Percentiles rank a stretch among this genome's conserved stretches.
Evolutionary conservation across 2,888 invertebrate species (phyloP).

Genomic region (Torymus tubicola): DNA sequence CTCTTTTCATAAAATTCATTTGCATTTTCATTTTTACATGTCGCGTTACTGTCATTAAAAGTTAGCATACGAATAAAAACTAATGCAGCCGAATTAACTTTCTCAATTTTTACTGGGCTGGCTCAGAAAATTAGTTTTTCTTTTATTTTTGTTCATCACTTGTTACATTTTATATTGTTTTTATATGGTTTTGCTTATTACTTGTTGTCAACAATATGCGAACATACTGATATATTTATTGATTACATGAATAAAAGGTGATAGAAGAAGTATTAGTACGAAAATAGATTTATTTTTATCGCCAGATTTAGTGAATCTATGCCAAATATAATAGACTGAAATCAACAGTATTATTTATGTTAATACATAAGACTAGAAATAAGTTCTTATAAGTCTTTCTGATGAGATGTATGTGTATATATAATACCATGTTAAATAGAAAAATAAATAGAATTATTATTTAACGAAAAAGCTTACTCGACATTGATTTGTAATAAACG

Average conservation of each 20-base stretch:
- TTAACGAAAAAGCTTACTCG: conserved; percentile 10
- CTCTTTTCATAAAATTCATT: neutral
- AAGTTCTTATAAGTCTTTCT: conserved; percentile 26
- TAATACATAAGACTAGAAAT: neutral
- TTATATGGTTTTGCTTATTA: too few relatives aligned
- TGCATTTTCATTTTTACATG: neutral
- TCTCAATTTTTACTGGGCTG: conserved; percentile 1
- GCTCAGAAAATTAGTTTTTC: conserved; percentile 60
- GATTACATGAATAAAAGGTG: neutral
- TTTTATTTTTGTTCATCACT: conserved; percentile 60
- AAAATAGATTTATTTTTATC: conserved; percentile 36
- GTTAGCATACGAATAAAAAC: too few relatives aligned
- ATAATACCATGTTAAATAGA: conserved; percentile 38
- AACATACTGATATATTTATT: too few relatives aligned
- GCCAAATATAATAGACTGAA: conserved; percentile 43
- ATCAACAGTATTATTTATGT: conserved; percentile 42
- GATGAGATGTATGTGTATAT: conserved; percentile 32
- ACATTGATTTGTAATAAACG: conserved; percentile 37
- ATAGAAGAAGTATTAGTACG: neutral
- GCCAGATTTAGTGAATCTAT: conserved; percentile 18
- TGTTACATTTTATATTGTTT: neutral
- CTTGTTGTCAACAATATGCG: too few relatives aligned
- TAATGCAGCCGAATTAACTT: too few relatives aligned
- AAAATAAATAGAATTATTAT: conserved; percentile 26
- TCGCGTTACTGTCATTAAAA: neutral